phyloP scores from a whole-genome alignment of 2,888 invertebrate genomes.

The Cephalotes varians region DNA sequence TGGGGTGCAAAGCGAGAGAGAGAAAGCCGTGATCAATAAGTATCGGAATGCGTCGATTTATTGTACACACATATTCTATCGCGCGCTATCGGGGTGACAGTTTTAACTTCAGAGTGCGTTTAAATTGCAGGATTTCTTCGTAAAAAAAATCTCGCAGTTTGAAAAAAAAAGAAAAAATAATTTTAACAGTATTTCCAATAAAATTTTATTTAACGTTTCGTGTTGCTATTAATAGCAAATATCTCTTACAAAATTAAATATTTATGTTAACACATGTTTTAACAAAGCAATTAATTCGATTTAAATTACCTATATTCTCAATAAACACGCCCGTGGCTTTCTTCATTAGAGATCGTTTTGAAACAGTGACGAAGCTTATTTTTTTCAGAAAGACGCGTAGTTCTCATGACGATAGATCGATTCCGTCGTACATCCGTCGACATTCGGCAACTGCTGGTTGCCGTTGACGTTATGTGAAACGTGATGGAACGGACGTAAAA shows the following conservation, averaged over 20 bases:
- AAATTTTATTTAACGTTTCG: background rate
- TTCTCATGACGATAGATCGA: conserved; percentile 7
- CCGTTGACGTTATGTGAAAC: conserved; percentile 47
- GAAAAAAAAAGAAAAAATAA: background rate
- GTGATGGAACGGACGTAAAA: conserved; percentile 63
- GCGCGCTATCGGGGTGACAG: background rate
- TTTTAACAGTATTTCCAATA: background rate
- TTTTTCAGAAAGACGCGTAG: background rate
- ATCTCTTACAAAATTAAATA: background rate
- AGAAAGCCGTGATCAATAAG: conserved; percentile 57
- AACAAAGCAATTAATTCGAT: background rate
- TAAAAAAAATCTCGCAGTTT: background rate
- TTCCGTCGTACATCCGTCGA: conserved; percentile 34
- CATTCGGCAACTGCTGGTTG: conserved; percentile 57
- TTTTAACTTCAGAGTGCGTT: background rate
- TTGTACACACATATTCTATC: conserved; percentile 7
- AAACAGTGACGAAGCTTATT: background rate
- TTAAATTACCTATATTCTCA: background rate
- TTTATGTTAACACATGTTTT: background rate
- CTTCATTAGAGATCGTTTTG: background rate
- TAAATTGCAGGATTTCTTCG: background rate
- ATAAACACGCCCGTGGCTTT: background rate
- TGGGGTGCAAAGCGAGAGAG: conserved; percentile 54
- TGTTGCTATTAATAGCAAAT: background rate
- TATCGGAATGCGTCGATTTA: conserved; percentile 54